Evolutionary conservation across 2,797 vertebrate species (phyloP).

Genomic region (Centropyge bicolor): DNA sequence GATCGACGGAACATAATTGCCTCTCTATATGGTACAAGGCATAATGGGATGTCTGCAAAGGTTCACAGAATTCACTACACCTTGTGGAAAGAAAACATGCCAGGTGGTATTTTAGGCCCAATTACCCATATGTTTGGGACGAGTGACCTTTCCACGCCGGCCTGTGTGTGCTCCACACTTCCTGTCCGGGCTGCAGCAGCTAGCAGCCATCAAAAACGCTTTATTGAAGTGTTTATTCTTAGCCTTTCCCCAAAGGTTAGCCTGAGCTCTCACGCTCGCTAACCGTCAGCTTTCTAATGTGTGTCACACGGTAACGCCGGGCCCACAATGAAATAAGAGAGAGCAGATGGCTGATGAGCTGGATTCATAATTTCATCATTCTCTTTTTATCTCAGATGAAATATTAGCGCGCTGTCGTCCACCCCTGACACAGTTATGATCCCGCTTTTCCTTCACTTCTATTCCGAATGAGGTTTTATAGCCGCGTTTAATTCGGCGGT

Average conservation of each 20-base stretch:
- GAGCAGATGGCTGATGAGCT: slow-evolving; percentile 62
- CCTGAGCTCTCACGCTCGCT: slow-evolving; percentile 61
- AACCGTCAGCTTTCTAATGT: slow-evolving; percentile 64
- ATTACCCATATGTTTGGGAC: slow-evolving; percentile 82
- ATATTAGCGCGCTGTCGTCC: slow-evolving; percentile 53
- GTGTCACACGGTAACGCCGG: slow-evolving; percentile 55
- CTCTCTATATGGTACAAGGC: slow-evolving; percentile 54
- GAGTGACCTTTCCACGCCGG: slow-evolving; percentile 80
- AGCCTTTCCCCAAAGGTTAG: slow-evolving; percentile 82
- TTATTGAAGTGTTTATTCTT: slow-evolving; percentile 85
- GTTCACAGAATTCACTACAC: slow-evolving; percentile 60
- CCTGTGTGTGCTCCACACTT: too few relatives aligned
- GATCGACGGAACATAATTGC: slow-evolving; percentile 55
- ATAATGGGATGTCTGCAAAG: slow-evolving; percentile 60
- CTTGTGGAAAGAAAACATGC: slow-evolving; percentile 66
- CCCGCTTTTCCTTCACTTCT: slow-evolving; percentile 56
- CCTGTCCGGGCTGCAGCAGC: slow-evolving; percentile 72
- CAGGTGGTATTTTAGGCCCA: slow-evolving; percentile 81
- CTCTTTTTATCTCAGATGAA: slow-evolving; percentile 56
- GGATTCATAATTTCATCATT: slow-evolving; percentile 53
- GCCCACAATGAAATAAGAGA: slow-evolving; percentile 39
- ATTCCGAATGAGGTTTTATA: slow-evolving; percentile 63
- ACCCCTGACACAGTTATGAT: slow-evolving; percentile 58
- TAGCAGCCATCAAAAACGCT: slow-evolving; percentile 80
- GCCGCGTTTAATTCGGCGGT: slow-evolving; percentile 62